A percentile compares a stretch with the other conserved stretches of the same genome.
These are phyloP conservation scores for Eunapius fragilis DNA, from an alignment of 37 sponge, comb jelly and placozoan species.

Conservation along the genomic window DNA sequence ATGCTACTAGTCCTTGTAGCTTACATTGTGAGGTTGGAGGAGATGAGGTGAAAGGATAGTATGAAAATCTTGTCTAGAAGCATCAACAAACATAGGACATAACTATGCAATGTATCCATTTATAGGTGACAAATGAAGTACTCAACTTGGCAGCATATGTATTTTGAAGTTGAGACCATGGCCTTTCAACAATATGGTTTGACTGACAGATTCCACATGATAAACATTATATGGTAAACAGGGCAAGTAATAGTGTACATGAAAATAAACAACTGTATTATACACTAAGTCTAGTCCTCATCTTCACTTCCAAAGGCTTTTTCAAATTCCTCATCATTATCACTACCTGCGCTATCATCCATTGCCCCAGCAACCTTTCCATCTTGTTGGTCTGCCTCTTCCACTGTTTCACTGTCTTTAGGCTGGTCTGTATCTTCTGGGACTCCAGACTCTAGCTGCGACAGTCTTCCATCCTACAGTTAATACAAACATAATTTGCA, in stretches of 20 bases:
- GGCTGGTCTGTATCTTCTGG: slow-evolving; percentile 61
- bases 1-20: no score
- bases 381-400: slow-evolving; percentile 38
- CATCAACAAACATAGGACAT: no score
- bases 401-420: slow-evolving; percentile 1
- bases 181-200: no score
- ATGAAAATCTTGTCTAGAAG: no score
- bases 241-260: background rate
- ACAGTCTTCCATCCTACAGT: slow-evolving; percentile 60
- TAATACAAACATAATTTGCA: background rate
- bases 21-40: no score
- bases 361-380: background rate
- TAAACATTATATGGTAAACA: no score
- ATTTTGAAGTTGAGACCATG: no score
- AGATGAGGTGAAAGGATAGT: no score
- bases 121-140: no score
- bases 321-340: slow-evolving; percentile 62
- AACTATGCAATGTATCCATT: no score
- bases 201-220: no score
- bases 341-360: background rate
- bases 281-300: slow-evolving; percentile 21
- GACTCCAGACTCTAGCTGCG: slow-evolving; percentile 74
- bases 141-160: no score
- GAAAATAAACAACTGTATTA: background rate
- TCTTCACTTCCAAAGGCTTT: slow-evolving; percentile 70